Evolutionary conservation across 2,113 vertebrate species (phyloP).

Genomic region (Noturus placidus): DNA sequence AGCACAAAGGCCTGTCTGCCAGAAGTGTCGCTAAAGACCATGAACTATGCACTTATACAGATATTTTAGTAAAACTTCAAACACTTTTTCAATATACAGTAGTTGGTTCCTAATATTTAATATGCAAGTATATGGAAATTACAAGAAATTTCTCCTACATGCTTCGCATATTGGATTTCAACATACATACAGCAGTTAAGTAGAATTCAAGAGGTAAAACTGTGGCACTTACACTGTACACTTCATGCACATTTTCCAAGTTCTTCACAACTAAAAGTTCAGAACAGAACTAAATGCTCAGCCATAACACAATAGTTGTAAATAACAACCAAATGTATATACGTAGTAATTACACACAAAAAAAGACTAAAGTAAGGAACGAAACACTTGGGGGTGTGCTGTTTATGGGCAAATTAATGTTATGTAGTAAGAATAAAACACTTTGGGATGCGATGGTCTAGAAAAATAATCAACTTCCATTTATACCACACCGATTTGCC

Average conservation of each 20-base stretch:
- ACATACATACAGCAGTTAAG: background rate
- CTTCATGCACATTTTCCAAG: background rate
- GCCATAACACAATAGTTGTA: background rate
- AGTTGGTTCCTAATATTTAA: background rate
- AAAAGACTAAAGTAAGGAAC: background rate
- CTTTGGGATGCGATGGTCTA: background rate
- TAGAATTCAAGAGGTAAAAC: background rate
- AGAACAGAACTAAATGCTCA: background rate
- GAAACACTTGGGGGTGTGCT: background rate
- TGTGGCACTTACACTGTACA: background rate
- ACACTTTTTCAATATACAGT: background rate
- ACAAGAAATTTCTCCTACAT: background rate
- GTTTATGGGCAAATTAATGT: background rate
- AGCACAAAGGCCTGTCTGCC: conserved; percentile 31
- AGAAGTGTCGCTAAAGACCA: background rate
- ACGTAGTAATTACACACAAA: background rate
- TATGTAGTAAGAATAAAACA: background rate
- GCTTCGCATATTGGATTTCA: background rate
- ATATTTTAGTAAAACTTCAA: background rate
- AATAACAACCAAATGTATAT: background rate
- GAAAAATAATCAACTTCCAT: background rate
- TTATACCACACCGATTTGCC: background rate
- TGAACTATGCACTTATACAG: background rate
- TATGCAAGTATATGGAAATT: background rate
- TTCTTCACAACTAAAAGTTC: background rate